Evolutionary conservation across 2,888 invertebrate genomes (phyloP), one percentile per base, ranked within the genome.

Genomic region (Amphimallon solstitiale): DNA sequence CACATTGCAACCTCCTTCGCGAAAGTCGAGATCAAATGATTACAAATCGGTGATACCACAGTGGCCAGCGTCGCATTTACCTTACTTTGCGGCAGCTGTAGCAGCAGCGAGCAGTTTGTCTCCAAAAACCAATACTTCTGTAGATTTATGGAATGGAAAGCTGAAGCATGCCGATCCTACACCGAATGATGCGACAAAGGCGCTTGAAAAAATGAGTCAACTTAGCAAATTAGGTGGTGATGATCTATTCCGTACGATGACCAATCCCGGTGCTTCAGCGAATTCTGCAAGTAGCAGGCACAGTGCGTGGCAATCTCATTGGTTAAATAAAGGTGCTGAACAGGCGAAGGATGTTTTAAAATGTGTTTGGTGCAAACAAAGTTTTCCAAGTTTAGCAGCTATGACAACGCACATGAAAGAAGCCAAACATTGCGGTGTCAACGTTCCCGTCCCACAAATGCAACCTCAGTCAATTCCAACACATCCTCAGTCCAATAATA

Each of bases 351-450:
- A 97, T 79, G 98, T 98, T 29, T 88, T 98, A 34, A 95, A 97
- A 81, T 98, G 98, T 82, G 98, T 98, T 40, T 97, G 97, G 94
- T 98, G 98, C 82, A 97, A 97, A 81, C 95, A 97, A 80, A 97
- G 97, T 77, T 98, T 98, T 80, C 93, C 94, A 67, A 94, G 96
- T 34, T 84, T 98, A 49, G 97, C 97, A 0, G 94, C 97, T 70
- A 89, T 98, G 84, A 97, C 97, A 2, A 90, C 94, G 48, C 98
- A 98, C 83, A 98, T 98, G 98, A 97, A 98, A 83, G 96, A 97
- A 84, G 96, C 97, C 0, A 97, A 97, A 79, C 97, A 98, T 78
- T 97, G 98, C 74, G 93, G 93, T 34, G 94, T 93, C 0, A 93
- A 92, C 76, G 92, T 93, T 76, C 92, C 93, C 10, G 88, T 91